A percentile compares a stretch with the other conserved stretches of the same genome.
These are phyloP conservation scores for Machimus atricapillus DNA, from an alignment of 2,888 invertebrate species.

Conservation along the genomic window DNA sequence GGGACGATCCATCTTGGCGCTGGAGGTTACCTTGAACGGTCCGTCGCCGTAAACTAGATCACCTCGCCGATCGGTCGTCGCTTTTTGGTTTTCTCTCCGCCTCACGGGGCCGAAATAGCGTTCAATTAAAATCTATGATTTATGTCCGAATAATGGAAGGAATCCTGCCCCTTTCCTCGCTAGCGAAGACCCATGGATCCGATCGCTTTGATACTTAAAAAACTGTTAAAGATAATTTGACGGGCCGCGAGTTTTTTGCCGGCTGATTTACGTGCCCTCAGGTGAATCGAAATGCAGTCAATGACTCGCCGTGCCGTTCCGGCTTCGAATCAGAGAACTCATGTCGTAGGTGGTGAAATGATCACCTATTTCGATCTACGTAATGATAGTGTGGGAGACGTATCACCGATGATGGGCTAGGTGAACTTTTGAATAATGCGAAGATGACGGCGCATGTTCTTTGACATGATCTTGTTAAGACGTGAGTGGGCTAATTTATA, in stretches of 20 bases:
- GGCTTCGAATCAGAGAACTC: conserved; percentile 9
- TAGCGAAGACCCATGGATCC: background rate
- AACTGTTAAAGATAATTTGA: conserved; percentile 45
- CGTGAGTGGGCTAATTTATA: conserved; percentile 1
- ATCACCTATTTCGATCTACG: conserved; percentile 23
- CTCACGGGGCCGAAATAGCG: background rate
- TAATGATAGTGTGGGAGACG: conserved; percentile 35
- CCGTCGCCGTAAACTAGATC: conserved; percentile 1
- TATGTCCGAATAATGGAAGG: conserved; percentile 2
- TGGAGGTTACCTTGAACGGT: background rate
- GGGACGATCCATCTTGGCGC: background rate
- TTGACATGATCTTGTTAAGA: conserved; percentile 40
- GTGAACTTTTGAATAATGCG: conserved; percentile 6
- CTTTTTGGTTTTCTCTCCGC: background rate
- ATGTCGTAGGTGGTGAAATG: conserved; percentile 37
- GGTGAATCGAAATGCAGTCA: conserved; percentile 23
- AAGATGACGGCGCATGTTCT: conserved; percentile 17
- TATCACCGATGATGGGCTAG: conserved; percentile 22
- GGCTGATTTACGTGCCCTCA: background rate
- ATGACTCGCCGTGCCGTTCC: conserved; percentile 17
- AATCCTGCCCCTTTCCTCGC: background rate
- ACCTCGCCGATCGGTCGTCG: background rate
- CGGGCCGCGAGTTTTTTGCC: conserved; percentile 39
- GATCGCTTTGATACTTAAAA: conserved; percentile 40
- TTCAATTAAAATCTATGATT: conserved; percentile 37